phyloP scores from a whole-genome alignment of 1,140 invertebrate genomes.

The Drosophila pruinosa region DNA sequence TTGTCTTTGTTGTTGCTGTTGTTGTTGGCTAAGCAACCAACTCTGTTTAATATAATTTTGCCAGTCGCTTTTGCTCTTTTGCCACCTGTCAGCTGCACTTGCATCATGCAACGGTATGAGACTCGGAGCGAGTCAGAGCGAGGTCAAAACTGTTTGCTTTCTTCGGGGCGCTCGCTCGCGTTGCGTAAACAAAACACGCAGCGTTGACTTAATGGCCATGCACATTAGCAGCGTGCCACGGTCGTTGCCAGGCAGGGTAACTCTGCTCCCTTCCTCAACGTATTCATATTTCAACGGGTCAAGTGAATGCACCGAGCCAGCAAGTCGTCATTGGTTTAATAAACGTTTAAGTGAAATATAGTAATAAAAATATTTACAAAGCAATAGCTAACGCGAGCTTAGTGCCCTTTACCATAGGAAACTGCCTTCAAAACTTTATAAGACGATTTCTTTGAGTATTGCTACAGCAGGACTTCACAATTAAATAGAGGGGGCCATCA shows the following conservation, averaged over 20 bases:
- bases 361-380: conserved; percentile 67
- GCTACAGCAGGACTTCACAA: not conserved
- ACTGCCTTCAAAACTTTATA: conserved; percentile 34
- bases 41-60: conserved; percentile 60
- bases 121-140: not conserved
- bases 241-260: conserved; percentile 19
- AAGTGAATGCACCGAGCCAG: conserved; percentile 52
- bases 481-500: conserved; percentile 1
- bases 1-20: conserved; percentile 44
- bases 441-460: conserved; percentile 50
- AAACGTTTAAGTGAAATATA: conserved; percentile 68
- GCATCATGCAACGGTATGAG: conserved; percentile 58
- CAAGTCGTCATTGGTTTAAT: conserved; percentile 67
- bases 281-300: conserved; percentile 24
- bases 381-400: conserved; percentile 28
- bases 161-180: conserved; percentile 50
- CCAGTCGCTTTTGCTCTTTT: conserved; percentile 25
- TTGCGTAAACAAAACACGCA: conserved; percentile 81
- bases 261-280: not conserved
- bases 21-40: conserved; percentile 49
- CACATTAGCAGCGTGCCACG: conserved; percentile 76
- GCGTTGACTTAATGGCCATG: conserved; percentile 73
- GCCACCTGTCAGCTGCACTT: conserved; percentile 68
- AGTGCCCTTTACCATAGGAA: conserved; percentile 32
- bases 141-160: conserved; percentile 35